Conservation (phyloP, 2,113 vertebrate species). For the Myotis davidii region DNA sequence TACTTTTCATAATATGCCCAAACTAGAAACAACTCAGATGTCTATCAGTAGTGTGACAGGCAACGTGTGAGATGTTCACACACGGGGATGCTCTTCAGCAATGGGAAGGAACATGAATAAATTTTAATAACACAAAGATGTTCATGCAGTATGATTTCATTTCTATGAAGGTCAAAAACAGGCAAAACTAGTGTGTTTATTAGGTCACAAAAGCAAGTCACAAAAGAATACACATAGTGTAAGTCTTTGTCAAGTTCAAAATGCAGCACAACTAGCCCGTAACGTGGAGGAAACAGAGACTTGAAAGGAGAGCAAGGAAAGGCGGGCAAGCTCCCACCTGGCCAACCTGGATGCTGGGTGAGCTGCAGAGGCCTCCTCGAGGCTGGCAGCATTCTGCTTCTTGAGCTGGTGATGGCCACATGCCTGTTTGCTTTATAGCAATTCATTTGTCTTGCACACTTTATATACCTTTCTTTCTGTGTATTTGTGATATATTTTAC, state of each 20-base stretch:
- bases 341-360: neutral
- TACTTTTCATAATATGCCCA: neutral
- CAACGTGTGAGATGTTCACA: neutral
- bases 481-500: neutral
- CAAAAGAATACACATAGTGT: neutral
- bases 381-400: neutral
- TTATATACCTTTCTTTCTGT: neutral
- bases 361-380: neutral
- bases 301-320: neutral
- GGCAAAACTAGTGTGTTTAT: neutral
- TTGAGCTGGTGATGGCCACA: neutral
- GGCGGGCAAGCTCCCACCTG: neutral
- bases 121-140: neutral
- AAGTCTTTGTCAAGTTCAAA: neutral
- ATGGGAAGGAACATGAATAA: neutral
- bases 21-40: neutral
- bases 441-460: neutral
- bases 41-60: neutral
- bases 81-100: neutral
- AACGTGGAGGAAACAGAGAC: neutral
- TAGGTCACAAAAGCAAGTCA: slow-evolving; percentile 6
- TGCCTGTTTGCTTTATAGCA: neutral
- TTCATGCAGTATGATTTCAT: neutral
- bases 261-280: neutral
- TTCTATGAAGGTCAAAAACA: neutral